These are phyloP conservation scores for Scophthalmus maximus DNA, from an alignment of 2,113 vertebrate genomes.

Conservation along the genomic window DNA sequence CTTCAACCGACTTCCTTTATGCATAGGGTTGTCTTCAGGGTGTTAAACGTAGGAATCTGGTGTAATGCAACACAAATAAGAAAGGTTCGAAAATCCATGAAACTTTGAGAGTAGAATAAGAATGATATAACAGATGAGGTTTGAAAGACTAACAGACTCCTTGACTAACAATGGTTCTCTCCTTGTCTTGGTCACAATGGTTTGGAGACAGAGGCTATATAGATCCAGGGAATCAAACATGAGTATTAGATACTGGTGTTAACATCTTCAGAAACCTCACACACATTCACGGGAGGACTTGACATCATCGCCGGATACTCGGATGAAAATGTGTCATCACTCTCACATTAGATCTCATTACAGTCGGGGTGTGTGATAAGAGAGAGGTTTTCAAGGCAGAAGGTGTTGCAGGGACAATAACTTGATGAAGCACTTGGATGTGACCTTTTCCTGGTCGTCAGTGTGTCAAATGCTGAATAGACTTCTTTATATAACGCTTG, in stretches of 20 bases:
- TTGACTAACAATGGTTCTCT: too few relatives aligned
- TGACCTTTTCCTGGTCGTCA: constrained; percentile 5
- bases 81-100: too few relatives aligned
- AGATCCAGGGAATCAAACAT: neutral
- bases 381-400: neutral
- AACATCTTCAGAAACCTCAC: neutral
- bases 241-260: neutral
- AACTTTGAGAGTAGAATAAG: too few relatives aligned
- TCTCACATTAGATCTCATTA: constrained; percentile 11
- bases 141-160: too few relatives aligned
- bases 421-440: constrained; percentile 15
- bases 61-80: too few relatives aligned
- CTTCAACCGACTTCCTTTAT: too few relatives aligned
- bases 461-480: neutral
- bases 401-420: neutral
- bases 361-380: neutral
- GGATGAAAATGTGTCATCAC: neutral
- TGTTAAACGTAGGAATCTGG: too few relatives aligned
- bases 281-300: neutral
- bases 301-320: neutral
- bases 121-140: too few relatives aligned
- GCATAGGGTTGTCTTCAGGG: too few relatives aligned
- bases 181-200: too few relatives aligned
- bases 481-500: too few relatives aligned
- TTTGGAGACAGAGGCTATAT: too few relatives aligned